phyloP scores from a whole-genome alignment of 1,140 invertebrate genomes.

The Cydia splendana region DNA sequence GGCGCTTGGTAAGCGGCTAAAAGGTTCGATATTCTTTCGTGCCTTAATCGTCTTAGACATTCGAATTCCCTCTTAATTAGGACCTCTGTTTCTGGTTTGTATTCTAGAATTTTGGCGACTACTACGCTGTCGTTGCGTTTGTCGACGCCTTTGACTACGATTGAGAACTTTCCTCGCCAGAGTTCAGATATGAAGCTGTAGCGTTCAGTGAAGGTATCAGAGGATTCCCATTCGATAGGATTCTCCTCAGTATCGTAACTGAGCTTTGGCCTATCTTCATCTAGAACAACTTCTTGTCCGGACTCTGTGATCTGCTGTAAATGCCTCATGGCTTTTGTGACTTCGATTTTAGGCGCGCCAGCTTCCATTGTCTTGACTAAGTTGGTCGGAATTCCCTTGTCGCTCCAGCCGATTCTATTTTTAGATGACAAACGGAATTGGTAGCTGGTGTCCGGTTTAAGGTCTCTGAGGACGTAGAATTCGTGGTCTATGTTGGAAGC shows the following conservation, averaged over 20 bases:
- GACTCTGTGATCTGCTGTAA: slow-evolving; percentile 91
- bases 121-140: slow-evolving; percentile 86
- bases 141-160: slow-evolving; percentile 91
- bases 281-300: slow-evolving; percentile 85
- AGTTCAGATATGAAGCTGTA: slow-evolving; percentile 93
- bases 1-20: slow-evolving; percentile 86
- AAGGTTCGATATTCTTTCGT: slow-evolving; percentile 91
- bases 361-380: slow-evolving; percentile 84
- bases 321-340: slow-evolving; percentile 90
- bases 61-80: slow-evolving; percentile 90
- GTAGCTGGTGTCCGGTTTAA: slow-evolving; percentile 90
- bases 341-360: slow-evolving; percentile 85
- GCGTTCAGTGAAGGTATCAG: slow-evolving; percentile 84
- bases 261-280: slow-evolving; percentile 83
- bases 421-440: slow-evolving; percentile 93
- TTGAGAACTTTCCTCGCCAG: slow-evolving; percentile 90
- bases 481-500: slow-evolving; percentile 96
- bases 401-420: slow-evolving; percentile 97
- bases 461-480: slow-evolving; percentile 90
- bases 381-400: slow-evolving; percentile 87
- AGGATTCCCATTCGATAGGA: slow-evolving; percentile 86
- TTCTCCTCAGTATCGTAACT: slow-evolving; percentile 88
- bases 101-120: slow-evolving; percentile 89
- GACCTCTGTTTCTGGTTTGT: slow-evolving; percentile 83
- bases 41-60: slow-evolving; percentile 87